Evolutionary conservation across 2,797 vertebrate genomes (phyloP).

Genomic region (Adelosebastes latens): DNA sequence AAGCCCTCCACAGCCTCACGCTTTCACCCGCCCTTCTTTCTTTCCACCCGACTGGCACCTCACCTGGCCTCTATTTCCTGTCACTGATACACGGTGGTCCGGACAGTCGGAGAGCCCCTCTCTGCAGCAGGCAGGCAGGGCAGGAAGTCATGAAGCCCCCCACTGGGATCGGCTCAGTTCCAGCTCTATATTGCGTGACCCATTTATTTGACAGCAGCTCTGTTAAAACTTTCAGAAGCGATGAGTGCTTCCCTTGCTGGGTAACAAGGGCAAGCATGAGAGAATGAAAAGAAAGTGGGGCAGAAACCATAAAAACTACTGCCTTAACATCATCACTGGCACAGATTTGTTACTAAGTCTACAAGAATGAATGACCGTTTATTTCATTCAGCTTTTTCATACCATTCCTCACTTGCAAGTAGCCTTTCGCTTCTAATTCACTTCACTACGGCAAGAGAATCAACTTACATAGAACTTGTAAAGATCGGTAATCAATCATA

Average conservation of each 20-base stretch:
- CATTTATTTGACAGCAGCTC: constrained; percentile 68
- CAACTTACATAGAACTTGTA: neutral
- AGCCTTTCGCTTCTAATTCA: neutral
- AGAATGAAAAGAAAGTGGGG: constrained; percentile 4
- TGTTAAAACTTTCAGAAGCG: constrained; percentile 59
- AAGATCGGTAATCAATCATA: neutral
- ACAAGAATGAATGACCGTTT: neutral
- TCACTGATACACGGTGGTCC: constrained; percentile 25
- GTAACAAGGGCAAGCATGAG: constrained; percentile 1
- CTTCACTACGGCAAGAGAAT: neutral
- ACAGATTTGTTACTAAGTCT: neutral
- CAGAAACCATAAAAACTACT: neutral
- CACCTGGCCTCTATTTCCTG: constrained; percentile 21
- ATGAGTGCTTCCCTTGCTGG: constrained; percentile 1
- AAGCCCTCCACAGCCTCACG: neutral
- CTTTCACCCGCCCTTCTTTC: neutral
- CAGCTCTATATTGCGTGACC: constrained; percentile 56
- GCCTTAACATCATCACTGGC: neutral
- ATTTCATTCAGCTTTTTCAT: neutral
- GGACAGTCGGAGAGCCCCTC: constrained; percentile 25
- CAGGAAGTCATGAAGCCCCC: constrained; percentile 24
- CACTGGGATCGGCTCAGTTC: constrained; percentile 40
- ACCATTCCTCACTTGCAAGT: neutral
- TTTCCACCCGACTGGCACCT: constrained; percentile 1
- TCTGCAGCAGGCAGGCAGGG: constrained; percentile 20